Percentiles rank a stretch among this genome's conserved stretches.
Conservation (phyloP, 2,888 invertebrate species). For the Mythimna albipuncta region DNA sequence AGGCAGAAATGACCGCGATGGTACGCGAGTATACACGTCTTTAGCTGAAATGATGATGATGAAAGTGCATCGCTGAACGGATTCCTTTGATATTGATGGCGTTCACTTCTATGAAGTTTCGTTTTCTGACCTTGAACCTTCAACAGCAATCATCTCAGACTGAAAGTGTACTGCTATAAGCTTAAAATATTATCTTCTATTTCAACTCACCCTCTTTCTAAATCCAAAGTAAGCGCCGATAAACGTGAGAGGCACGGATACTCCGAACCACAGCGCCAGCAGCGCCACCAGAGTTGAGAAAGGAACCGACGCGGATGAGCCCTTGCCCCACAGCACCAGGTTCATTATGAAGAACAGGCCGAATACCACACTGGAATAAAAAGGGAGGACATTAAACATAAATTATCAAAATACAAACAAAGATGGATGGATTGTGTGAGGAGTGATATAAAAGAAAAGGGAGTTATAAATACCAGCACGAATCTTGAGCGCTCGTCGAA, state of each 20-base stretch:
- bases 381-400: neutral
- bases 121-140: no score
- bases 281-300: slow-evolving; percentile 98
- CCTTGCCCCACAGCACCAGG: slow-evolving; percentile 98
- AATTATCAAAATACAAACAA: neutral
- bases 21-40: no score
- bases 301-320: slow-evolving; percentile 98
- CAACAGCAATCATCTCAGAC: neutral
- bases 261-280: slow-evolving; percentile 98
- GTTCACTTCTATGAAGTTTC: no score
- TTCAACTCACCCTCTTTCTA: slow-evolving; percentile 96
- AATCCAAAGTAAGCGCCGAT: slow-evolving; percentile 99
- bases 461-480: no score
- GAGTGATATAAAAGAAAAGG: no score
- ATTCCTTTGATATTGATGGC: no score
- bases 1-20: no score
- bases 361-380: slow-evolving; percentile 95
- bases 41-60: no score
- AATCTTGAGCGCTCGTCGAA: no score
- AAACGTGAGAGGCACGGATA: slow-evolving; percentile 99
- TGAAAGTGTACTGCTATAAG: neutral
- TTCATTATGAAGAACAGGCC: slow-evolving; percentile 99
- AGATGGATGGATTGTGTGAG: no score
- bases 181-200: neutral
- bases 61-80: no score